These are phyloP conservation scores for Helicoverpa zea DNA, from an alignment of 1,140 invertebrate species.

Conservation along the genomic window DNA sequence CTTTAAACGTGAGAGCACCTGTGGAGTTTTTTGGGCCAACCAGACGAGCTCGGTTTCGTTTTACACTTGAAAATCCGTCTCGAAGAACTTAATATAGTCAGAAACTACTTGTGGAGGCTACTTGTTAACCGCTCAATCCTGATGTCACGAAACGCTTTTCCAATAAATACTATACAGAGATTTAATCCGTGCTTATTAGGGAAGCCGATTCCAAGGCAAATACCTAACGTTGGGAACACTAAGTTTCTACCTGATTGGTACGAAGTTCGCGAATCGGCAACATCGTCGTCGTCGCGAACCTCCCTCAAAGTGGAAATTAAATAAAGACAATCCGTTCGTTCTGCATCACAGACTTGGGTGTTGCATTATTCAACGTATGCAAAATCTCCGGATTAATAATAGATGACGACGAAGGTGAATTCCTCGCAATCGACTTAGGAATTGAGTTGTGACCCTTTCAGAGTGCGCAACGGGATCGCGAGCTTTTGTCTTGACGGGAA, in stretches of 20 bases:
- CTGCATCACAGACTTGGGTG: conserved; percentile 64
- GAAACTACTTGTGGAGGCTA: neutral
- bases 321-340: conserved; percentile 72
- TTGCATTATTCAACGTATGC: conserved; percentile 79
- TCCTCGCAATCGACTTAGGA: conserved; percentile 64
- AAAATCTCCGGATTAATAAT: conserved; percentile 76
- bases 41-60: neutral
- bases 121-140: conserved; percentile 17
- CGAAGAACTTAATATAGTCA: neutral
- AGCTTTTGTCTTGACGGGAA: conserved; percentile 60
- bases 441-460: conserved; percentile 66
- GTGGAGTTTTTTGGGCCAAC: conserved; percentile 6
- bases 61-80: conserved; percentile 7
- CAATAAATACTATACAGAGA: conserved; percentile 40
- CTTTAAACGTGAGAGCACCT: conserved; percentile 3
- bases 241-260: conserved; percentile 52
- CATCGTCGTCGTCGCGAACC: conserved; percentile 57
- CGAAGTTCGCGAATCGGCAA: conserved; percentile 33
- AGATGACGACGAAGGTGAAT: conserved; percentile 72
- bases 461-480: conserved; percentile 57
- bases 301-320: conserved; percentile 70
- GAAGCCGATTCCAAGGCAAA: conserved; percentile 16
- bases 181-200: conserved; percentile 42
- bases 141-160: conserved; percentile 44
- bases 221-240: conserved; percentile 28